Evolutionary conservation across 1,140 invertebrate genomes (phyloP), one percentile per base, ranked within the genome.

Genomic region (Hyposmocoma kahamanoa): DNA sequence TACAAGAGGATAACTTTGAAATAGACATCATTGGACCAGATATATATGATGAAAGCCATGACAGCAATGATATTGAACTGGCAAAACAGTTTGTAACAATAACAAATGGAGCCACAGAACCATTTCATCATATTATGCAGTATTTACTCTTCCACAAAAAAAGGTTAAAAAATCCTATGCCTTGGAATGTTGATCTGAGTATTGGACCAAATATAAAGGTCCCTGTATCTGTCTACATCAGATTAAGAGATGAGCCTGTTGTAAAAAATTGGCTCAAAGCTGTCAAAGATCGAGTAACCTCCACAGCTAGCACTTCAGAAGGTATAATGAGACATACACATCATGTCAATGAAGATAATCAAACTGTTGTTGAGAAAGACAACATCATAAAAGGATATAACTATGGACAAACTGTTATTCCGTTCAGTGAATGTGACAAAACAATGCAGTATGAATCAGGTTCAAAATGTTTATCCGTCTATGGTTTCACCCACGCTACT

Each of bases 161-260:
- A 41, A 86, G 68, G 60, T 50, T 58, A 20, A 51, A 67, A 1
- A 74, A 69, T 42, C 50, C 76, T 3, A 46, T 43, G 1, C 68
- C 79, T 2, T 84, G 83, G 80, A 81, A 87, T 72, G 70, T 75
- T 6, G 79, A 86, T 55, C 53, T 87, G 20, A 70, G 65, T 51
- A 82, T 87, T 55, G 82, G 83, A 5, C 71, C 80, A 22, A 72
- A 81, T 55, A 76, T 86, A 13, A 79, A 73, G 56, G 86, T 87
- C 62, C 86, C 86, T 22, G 64, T 87, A 1, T 78, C 82, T n/a
- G 48, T 64, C 24, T 87, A 70, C 42, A 66, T 76, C 21, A 81
- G 67, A 62, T 55, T 80, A 8, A 79, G 75, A 60, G 76, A 82
- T 65, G 72, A 83, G 50, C 63, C 74, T 49, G 54, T 72, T 39